Percentiles rank a stretch among this genome's conserved stretches.
These are phyloP conservation scores for Nycticryphes semicollaris DNA, from an alignment of 2,113 vertebrate genomes.

Conservation along the genomic window DNA sequence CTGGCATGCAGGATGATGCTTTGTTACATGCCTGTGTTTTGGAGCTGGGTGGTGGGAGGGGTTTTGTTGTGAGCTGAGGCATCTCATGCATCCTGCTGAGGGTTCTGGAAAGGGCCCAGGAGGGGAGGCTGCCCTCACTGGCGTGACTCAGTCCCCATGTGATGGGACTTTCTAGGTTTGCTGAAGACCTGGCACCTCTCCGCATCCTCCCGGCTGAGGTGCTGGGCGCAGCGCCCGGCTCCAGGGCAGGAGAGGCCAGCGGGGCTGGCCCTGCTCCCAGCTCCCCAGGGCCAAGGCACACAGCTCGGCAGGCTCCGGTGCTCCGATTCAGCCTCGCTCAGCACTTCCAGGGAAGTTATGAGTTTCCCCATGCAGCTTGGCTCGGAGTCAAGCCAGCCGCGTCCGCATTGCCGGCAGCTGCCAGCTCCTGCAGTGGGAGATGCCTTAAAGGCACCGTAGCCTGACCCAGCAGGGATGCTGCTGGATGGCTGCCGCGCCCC, in stretches of 20 bases:
- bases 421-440: not conserved
- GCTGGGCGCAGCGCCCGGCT: not conserved
- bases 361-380: not conserved
- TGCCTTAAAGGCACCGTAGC: not conserved
- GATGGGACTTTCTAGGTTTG: constrained; percentile 31
- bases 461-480: not conserved
- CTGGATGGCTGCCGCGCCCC: accelerated
- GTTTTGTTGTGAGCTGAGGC: not conserved
- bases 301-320: not conserved
- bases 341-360: not conserved
- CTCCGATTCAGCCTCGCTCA: not conserved
- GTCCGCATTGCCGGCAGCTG: not conserved
- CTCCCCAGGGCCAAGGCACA: not conserved
- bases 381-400: not conserved
- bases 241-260: not conserved
- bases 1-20: not conserved
- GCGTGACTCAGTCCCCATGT: not conserved
- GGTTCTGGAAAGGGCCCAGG: not conserved
- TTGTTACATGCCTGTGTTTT: not conserved
- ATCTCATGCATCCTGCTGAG: not conserved
- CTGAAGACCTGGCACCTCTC: not conserved
- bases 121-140: not conserved
- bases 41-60: not conserved
- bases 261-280: not conserved
- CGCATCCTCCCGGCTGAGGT: not conserved